phyloP scores from a whole-genome alignment of 2,888 invertebrate genomes.

The Hydropsyche betteni region DNA sequence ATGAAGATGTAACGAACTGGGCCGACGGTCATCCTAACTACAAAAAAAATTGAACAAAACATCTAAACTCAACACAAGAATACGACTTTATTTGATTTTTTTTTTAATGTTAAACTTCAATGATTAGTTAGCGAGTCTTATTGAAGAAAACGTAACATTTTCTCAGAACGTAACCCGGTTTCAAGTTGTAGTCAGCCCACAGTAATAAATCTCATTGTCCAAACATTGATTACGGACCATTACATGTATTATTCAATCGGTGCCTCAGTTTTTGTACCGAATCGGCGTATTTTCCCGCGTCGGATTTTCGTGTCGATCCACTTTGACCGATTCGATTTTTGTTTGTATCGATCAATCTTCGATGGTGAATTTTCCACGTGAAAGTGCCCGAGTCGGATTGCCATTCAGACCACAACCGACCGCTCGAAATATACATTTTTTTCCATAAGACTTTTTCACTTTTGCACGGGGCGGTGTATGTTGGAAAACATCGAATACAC shows the following conservation, averaged over 20 bases:
- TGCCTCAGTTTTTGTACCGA: slow-evolving; percentile 11
- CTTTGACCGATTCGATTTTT: too few relatives aligned
- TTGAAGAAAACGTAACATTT: too few relatives aligned
- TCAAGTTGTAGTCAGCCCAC: neutral
- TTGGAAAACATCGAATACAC: too few relatives aligned
- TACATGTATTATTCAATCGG: slow-evolving; percentile 23
- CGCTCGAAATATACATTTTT: neutral
- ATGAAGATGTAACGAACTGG: slow-evolving; percentile 48
- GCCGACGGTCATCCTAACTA: slow-evolving; percentile 37
- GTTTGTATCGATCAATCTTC: too few relatives aligned
- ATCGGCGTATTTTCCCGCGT: slow-evolving; percentile 28
- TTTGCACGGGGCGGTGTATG: too few relatives aligned
- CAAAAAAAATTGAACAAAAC: neutral
- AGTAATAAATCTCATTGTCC: slow-evolving; percentile 1
- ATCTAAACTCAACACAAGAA: too few relatives aligned
- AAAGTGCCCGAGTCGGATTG: too few relatives aligned
- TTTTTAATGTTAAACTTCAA: too few relatives aligned
- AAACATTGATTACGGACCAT: slow-evolving; percentile 13
- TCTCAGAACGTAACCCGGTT: too few relatives aligned
- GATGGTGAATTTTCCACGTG: too few relatives aligned
- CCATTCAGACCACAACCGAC: neutral
- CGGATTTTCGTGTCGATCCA: slow-evolving; percentile 3
- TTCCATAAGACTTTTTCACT: too few relatives aligned
- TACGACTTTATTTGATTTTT: neutral
- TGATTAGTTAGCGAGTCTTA: too few relatives aligned